Evolutionary conservation across 2,797 vertebrate genomes (phyloP).

Genomic region (Oophaga sylvatica): DNA sequence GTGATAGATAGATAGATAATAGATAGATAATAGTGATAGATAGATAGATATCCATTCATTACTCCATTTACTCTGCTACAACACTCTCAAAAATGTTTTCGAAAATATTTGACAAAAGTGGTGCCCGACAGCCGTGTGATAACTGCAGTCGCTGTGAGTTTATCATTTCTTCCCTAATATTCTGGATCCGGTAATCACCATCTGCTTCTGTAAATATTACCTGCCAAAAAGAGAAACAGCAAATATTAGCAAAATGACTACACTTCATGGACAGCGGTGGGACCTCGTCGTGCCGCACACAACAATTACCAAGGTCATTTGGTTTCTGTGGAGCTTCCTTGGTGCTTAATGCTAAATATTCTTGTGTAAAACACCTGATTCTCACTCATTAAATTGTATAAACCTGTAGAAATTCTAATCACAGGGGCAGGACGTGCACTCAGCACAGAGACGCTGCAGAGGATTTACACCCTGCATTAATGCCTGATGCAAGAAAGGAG

Average conservation of each 20-base stretch:
- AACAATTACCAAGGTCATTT: conserved; percentile 67
- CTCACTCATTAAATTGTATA: conserved; percentile 58
- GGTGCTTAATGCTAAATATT: conserved; percentile 65
- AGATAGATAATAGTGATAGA: no score
- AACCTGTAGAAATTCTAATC: conserved; percentile 64
- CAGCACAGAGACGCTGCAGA: conserved; percentile 52
- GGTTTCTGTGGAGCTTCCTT: conserved; percentile 58
- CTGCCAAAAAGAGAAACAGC: conserved; percentile 58
- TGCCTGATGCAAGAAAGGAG: neutral
- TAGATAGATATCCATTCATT: neutral
- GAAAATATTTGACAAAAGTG: neutral
- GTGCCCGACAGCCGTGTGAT: neutral
- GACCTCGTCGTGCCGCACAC: conserved; percentile 45
- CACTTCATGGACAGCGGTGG: conserved; percentile 56
- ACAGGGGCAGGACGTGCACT: conserved; percentile 59
- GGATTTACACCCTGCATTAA: neutral
- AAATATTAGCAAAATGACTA: conserved; percentile 58
- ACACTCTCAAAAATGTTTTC: neutral
- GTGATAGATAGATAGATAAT: no score
- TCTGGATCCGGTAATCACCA: conserved; percentile 62
- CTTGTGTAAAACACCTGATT: conserved; percentile 63
- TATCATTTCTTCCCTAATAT: conserved; percentile 44
- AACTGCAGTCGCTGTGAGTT: conserved; percentile 4
- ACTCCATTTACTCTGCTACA: neutral
- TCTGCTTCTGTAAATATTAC: conserved; percentile 63